phyloP scores from a whole-genome alignment of 2,888 invertebrate species.

The Apamea epomidion region DNA sequence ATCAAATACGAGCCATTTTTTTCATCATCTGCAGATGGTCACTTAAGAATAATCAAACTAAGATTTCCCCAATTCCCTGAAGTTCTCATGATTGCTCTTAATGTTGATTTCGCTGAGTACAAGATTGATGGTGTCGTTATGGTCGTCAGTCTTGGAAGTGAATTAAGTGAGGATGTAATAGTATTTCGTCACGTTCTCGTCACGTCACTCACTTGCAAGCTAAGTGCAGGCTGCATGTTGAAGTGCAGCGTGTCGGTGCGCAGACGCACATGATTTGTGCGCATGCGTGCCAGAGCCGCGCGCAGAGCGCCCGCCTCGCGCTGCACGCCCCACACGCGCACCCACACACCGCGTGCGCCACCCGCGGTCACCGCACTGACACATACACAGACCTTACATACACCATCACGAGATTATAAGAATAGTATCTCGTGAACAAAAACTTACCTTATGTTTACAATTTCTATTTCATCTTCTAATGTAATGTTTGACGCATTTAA shows the following conservation, averaged over 20 bases:
- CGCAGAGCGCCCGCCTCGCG: constrained; percentile 82
- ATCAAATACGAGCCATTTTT: neutral
- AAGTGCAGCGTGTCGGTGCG: constrained; percentile 89
- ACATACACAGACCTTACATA: neutral
- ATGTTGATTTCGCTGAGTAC: neutral
- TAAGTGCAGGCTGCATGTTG: constrained; percentile 93
- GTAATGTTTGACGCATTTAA: constrained; percentile 92
- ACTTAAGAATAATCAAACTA: neutral
- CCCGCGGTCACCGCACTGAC: constrained; percentile 75
- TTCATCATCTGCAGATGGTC: neutral
- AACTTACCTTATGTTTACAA: constrained; percentile 93
- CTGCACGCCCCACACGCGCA: constrained; percentile 83
- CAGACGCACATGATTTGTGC: constrained; percentile 70
- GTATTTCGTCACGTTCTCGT: neutral
- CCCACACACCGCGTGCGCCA: constrained; percentile 79
- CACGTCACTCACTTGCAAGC: constrained; percentile 92
- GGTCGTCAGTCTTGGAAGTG: neutral
- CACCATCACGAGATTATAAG: neutral
- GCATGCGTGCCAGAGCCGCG: constrained; percentile 80
- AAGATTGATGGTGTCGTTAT: constrained; percentile 14
- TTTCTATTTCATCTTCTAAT: constrained; percentile 91
- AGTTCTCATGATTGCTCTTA: constrained; percentile 6
- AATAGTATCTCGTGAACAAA: neutral
- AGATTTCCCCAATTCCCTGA: constrained; percentile 1
- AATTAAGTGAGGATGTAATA: neutral